Conservation (phyloP, 2,888 invertebrate species). For the Lasius platythorax region DNA sequence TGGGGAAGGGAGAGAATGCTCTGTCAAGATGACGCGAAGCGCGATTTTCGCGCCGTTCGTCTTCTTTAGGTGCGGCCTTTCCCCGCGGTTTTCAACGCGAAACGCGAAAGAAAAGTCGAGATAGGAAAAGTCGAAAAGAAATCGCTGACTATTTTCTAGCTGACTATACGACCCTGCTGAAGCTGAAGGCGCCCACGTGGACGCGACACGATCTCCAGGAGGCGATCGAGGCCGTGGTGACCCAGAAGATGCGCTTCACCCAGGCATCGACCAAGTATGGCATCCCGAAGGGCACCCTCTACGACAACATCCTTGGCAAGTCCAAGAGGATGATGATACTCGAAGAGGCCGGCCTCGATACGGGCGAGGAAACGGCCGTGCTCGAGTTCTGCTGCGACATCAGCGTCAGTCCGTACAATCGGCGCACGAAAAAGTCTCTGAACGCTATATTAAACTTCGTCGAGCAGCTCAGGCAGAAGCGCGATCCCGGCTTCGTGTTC, state of each 20-base stretch:
- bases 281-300: constrained; percentile 92
- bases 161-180: constrained; percentile 90
- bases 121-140: constrained; percentile 62
- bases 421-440: constrained; percentile 90
- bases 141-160: constrained; percentile 84
- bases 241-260: constrained; percentile 92
- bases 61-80: constrained; percentile 60
- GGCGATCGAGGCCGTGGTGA: constrained; percentile 92
- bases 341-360: constrained; percentile 89
- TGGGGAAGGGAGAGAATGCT: constrained; percentile 14
- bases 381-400: constrained; percentile 92
- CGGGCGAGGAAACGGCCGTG: constrained; percentile 89
- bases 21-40: not conserved
- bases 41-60: constrained; percentile 19
- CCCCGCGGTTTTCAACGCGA: constrained; percentile 48
- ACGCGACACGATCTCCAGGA: constrained; percentile 91
- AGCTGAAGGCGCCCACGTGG: constrained; percentile 92
- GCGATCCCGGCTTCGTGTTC: constrained; percentile 90
- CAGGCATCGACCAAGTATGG: constrained; percentile 91
- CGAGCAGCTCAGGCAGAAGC: constrained; percentile 88
- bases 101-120: constrained; percentile 48
- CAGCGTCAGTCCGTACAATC: constrained; percentile 90
- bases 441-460: constrained; percentile 89
- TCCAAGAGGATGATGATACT: constrained; percentile 92
- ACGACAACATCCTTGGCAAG: constrained; percentile 93